Percentiles rank a stretch among this genome's conserved stretches.
Evolutionary conservation across 1,140 invertebrate species (phyloP).

Genomic region (Saccostrea glomerata): DNA sequence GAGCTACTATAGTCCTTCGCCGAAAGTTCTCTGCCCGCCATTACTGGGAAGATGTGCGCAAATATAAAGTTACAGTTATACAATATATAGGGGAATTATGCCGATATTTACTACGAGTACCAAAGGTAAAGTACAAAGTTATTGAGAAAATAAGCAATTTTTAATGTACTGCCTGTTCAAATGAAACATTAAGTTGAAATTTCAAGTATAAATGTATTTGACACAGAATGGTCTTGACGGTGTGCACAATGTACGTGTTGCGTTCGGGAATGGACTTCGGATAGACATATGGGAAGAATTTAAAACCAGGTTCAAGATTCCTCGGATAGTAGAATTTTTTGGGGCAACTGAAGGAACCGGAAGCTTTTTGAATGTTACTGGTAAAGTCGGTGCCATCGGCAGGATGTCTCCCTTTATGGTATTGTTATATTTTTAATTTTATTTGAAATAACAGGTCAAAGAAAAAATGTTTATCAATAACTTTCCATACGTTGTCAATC

Average conservation of each 20-base stretch:
- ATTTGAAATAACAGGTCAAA: no score
- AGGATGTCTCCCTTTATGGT: slow-evolving; percentile 68
- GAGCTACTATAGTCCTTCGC: slow-evolving; percentile 68
- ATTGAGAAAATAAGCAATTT: background rate
- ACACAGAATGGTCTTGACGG: slow-evolving; percentile 60
- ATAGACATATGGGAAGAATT: slow-evolving; percentile 68
- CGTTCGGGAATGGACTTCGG: slow-evolving; percentile 68
- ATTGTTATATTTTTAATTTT: background rate
- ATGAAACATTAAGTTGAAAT: background rate
- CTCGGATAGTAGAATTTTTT: slow-evolving; percentile 65
- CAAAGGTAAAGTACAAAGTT: slow-evolving; percentile 56
- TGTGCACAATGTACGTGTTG: slow-evolving; percentile 59
- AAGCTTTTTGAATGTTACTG: slow-evolving; percentile 57
- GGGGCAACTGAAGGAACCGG: slow-evolving; percentile 66
- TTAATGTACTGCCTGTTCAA: background rate
- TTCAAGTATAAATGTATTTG: background rate
- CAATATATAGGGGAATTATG: slow-evolving; percentile 99
- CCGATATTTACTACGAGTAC: slow-evolving; percentile 90
- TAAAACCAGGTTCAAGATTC: slow-evolving; percentile 64
- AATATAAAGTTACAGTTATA: slow-evolving; percentile 70
- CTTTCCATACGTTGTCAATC: no score
- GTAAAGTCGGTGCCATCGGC: slow-evolving; percentile 61
- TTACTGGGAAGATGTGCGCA: slow-evolving; percentile 71
- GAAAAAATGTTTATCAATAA: no score
- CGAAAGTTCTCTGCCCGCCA: slow-evolving; percentile 71